Conservation (phyloP, 1,140 invertebrate genomes). For the Euschistus heros region DNA sequence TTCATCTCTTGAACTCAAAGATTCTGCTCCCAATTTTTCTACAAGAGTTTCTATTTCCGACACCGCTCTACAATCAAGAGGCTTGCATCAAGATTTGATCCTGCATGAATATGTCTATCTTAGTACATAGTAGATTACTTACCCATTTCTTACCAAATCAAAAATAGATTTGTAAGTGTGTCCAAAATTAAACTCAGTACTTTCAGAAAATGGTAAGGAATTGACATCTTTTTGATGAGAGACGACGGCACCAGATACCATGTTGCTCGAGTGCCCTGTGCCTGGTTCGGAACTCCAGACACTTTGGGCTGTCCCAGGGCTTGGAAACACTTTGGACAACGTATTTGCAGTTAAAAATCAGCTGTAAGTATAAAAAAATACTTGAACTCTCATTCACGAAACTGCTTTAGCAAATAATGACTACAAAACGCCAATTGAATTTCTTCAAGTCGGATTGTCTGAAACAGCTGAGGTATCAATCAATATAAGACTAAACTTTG, state of each 20-base stretch:
- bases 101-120: background rate
- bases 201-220: slow-evolving; percentile 35
- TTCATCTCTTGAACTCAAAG: slow-evolving; percentile 65
- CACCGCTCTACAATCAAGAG: slow-evolving; percentile 45
- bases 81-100: slow-evolving; percentile 11
- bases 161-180: slow-evolving; percentile 47
- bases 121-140: slow-evolving; percentile 27
- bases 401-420: no score
- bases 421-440: no score
- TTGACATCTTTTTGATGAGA: slow-evolving; percentile 39
- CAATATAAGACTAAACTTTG: background rate
- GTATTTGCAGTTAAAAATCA: slow-evolving; percentile 25
- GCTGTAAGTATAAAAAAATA: slow-evolving; percentile 6
- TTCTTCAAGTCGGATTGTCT: no score
- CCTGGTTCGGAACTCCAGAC: slow-evolving; percentile 62
- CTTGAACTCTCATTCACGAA: no score
- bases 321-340: slow-evolving; percentile 39
- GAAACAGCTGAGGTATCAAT: background rate
- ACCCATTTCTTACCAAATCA: slow-evolving; percentile 53
- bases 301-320: slow-evolving; percentile 70
- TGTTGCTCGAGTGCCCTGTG: slow-evolving; percentile 49
- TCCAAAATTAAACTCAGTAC: slow-evolving; percentile 35
- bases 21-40: slow-evolving; percentile 59
- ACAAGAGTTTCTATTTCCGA: slow-evolving; percentile 63
- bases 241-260: slow-evolving; percentile 52